These are phyloP conservation scores for Dipodomys ordii DNA, from an alignment of 2,113 vertebrate species.

Conservation along the genomic window DNA sequence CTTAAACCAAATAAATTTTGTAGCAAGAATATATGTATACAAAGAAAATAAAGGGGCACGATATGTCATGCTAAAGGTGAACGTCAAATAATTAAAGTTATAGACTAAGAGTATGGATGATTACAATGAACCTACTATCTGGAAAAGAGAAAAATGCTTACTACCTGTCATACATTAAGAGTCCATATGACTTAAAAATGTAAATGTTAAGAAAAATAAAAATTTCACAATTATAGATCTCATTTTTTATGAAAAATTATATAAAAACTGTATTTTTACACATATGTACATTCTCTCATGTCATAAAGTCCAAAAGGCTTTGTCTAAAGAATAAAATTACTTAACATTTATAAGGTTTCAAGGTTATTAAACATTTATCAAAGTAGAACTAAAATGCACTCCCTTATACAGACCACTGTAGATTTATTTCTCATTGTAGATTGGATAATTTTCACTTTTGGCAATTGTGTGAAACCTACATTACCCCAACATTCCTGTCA, in stretches of 20 bases:
- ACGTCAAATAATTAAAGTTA: conserved; percentile 25
- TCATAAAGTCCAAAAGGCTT: background rate
- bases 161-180: background rate
- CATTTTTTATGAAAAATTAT: background rate
- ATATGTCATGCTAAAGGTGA: conserved; percentile 35
- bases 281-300: background rate
- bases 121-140: background rate
- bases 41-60: conserved; percentile 37
- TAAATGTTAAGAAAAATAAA: conserved; percentile 32
- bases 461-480: background rate
- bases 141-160: conserved; percentile 1
- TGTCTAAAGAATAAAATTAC: too few species aligned
- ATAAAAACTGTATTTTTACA: background rate
- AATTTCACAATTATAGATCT: background rate
- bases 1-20: conserved; percentile 3
- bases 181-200: background rate
- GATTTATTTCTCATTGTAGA: background rate
- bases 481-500: background rate
- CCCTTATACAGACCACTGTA: background rate
- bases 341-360: background rate
- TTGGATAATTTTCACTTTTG: conserved; percentile 8
- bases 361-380: background rate
- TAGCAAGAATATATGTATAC: conserved; percentile 14
- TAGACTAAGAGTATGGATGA: background rate
- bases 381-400: background rate